Evolutionary conservation across 2,797 vertebrate genomes (phyloP).

Genomic region (Hoplostethus atlanticus): DNA sequence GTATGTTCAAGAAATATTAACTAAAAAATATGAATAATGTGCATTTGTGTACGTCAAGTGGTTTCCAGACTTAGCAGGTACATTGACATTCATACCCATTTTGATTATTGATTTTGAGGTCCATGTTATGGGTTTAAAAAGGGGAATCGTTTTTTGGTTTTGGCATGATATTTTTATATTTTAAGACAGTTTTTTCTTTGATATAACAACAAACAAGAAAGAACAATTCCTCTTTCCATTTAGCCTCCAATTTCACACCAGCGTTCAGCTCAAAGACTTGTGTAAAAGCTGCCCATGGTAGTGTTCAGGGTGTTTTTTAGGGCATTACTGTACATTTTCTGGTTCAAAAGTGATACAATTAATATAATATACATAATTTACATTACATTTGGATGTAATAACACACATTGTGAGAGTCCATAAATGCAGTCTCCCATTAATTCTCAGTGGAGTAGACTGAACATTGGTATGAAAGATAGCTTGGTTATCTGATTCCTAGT

Average conservation of each 20-base stretch:
- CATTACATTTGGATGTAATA: background rate
- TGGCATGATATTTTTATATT: too few relatives aligned
- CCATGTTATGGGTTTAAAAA: too few relatives aligned
- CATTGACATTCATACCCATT: background rate
- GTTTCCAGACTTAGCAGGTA: background rate
- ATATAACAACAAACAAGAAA: too few relatives aligned
- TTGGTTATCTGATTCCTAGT: too few relatives aligned
- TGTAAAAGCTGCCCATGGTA: background rate
- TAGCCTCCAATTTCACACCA: background rate
- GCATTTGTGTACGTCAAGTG: background rate
- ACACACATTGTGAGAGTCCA: background rate
- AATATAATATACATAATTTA: too few relatives aligned
- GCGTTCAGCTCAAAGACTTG: background rate
- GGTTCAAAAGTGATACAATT: background rate
- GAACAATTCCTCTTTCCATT: background rate
- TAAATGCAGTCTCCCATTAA: background rate
- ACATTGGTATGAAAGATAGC: too few relatives aligned
- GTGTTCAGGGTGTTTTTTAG: background rate
- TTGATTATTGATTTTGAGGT: background rate
- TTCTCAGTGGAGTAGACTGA: too few relatives aligned
- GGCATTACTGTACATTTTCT: background rate
- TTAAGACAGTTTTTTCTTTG: too few relatives aligned
- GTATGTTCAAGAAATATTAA: constrained; percentile 72
- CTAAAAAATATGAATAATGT: background rate
- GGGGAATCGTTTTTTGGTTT: too few relatives aligned